Percentiles rank a stretch among this genome's conserved stretches.
phyloP scores from a whole-genome alignment of 2,113 vertebrate species.

The Limanda limanda region DNA sequence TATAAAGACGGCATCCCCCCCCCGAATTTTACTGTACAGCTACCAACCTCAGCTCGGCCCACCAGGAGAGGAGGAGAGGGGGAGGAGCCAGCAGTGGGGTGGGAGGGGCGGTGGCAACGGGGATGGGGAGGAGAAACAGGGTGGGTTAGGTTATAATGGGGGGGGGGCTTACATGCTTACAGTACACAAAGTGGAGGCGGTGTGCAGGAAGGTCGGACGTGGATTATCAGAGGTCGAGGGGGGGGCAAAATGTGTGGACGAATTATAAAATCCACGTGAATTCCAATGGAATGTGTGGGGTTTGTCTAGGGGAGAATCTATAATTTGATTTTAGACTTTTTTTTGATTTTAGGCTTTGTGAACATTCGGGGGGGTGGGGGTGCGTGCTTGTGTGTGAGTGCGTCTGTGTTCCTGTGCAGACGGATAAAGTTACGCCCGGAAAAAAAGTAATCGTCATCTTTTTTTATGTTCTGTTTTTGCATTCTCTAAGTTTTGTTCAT shows the following conservation, averaged over 20 bases:
- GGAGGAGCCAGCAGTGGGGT: conserved; percentile 27
- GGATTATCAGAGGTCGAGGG: conserved; percentile 7
- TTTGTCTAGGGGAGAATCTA: conserved; percentile 68
- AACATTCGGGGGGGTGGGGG: conserved; percentile 46
- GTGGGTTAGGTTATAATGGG: conserved; percentile 7
- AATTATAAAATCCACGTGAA: conserved; percentile 69
- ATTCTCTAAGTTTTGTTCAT: conserved; percentile 69
- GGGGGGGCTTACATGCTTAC: conserved; percentile 14
- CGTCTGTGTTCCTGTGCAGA: conserved; percentile 65
- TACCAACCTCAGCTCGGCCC: conserved; percentile 68
- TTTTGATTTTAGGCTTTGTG: conserved; percentile 80
- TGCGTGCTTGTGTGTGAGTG: conserved; percentile 50
- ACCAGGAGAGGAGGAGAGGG: conserved; percentile 38
- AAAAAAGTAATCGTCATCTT: conserved; percentile 45
- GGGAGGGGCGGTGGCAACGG: neutral
- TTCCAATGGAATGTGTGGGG: conserved; percentile 82
- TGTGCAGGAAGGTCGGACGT: conserved; percentile 50
- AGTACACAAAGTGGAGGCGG: conserved; percentile 47
- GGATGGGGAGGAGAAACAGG: conserved; percentile 1
- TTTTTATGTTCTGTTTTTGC: conserved; percentile 32
- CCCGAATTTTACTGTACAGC: conserved; percentile 66
- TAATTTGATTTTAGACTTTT: conserved; percentile 78
- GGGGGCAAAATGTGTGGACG: conserved; percentile 39
- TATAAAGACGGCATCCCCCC: conserved; percentile 75
- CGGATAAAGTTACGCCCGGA: conserved; percentile 60